Percentiles rank a stretch among this genome's conserved stretches.
Conservation (phyloP, 2,113 vertebrate species). For the Nothobranchius furzeri region DNA sequence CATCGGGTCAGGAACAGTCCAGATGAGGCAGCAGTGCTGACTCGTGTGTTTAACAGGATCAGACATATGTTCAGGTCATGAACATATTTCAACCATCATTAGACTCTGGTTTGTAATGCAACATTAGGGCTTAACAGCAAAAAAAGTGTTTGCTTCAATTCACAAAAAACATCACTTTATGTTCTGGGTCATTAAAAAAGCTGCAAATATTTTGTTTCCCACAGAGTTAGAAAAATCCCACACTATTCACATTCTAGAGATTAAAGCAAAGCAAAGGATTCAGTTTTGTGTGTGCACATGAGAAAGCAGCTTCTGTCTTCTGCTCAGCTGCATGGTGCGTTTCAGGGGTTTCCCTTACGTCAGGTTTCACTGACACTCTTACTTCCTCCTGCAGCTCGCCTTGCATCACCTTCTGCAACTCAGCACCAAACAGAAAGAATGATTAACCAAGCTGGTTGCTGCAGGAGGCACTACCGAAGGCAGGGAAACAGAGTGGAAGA, state of each 20-base stretch:
- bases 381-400: slow-evolving; percentile 11
- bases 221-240: no score
- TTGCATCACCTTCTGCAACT: slow-evolving; percentile 35
- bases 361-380: slow-evolving; percentile 2
- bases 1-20: slow-evolving; percentile 25
- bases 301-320: slow-evolving; percentile 25
- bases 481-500: background rate
- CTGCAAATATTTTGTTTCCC: no score
- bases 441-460: slow-evolving; percentile 57
- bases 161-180: background rate
- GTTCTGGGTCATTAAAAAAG: no score
- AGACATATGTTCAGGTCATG: no score
- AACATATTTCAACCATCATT: no score
- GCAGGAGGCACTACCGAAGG: slow-evolving; percentile 17
- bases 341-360: slow-evolving; percentile 31
- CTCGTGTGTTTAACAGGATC: background rate
- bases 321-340: background rate
- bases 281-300: background rate
- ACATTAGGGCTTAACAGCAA: background rate
- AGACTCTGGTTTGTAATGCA: background rate
- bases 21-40: slow-evolving; percentile 32
- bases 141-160: background rate
- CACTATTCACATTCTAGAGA: no score
- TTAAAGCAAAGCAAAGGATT: no score
- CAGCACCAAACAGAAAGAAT: slow-evolving; percentile 51